phyloP scores from a whole-genome alignment of 2,113 vertebrate species.

The Narcine bancroftii region DNA sequence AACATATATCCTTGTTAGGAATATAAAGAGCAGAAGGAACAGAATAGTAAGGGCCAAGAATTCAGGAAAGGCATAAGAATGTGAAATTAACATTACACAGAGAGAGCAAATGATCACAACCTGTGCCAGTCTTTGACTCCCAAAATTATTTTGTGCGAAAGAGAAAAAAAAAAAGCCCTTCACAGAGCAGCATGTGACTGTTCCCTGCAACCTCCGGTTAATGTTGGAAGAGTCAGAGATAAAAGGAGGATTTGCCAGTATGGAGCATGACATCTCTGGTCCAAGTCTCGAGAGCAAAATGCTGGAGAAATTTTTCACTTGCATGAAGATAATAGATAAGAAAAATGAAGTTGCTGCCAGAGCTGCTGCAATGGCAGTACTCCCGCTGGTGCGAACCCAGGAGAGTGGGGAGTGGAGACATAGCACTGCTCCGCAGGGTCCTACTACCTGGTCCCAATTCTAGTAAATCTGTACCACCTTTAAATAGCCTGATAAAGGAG shows the following conservation, averaged over 20 bases:
- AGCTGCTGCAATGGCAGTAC: too few relatives aligned
- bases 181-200: not conserved
- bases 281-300: not conserved
- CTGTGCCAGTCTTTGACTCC: not conserved
- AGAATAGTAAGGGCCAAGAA: not conserved
- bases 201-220: not conserved
- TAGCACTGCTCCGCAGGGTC: too few relatives aligned
- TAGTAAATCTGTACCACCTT: too few relatives aligned
- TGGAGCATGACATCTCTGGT: not conserved
- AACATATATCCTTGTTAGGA: not conserved
- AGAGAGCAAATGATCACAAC: not conserved
- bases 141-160: not conserved
- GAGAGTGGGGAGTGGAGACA: too few relatives aligned
- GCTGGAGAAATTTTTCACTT: not conserved
- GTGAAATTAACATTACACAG: not conserved
- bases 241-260: not conserved
- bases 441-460: too few relatives aligned
- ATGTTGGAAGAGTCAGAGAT: not conserved
- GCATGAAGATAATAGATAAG: not conserved
- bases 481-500: too few relatives aligned
- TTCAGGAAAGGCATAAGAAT: not conserved
- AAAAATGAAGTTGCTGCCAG: too few relatives aligned
- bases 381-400: too few relatives aligned
- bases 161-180: not conserved
- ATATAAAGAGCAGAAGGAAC: not conserved